Evolutionary conservation across 2,797 vertebrate genomes (phyloP).

Genomic region (Chiloscyllium punctatum): DNA sequence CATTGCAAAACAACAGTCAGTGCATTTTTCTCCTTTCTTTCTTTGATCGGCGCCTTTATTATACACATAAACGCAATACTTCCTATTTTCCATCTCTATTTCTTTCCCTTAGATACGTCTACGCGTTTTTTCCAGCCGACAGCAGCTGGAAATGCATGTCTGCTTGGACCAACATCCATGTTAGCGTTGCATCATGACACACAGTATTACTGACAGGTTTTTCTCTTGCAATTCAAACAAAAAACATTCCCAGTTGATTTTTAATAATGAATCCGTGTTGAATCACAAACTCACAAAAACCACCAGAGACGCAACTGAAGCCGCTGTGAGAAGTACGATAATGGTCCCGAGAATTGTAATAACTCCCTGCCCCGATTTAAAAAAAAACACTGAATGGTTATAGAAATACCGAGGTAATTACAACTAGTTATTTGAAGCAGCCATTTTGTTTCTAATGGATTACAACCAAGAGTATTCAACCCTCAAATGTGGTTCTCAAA

Average conservation of each 20-base stretch:
- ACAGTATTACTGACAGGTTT: not conserved
- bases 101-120: not conserved
- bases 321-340: not conserved
- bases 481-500: not conserved
- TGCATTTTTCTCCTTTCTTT: not conserved
- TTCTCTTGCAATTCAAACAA: not conserved
- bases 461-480: not conserved
- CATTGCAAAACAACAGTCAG: not conserved
- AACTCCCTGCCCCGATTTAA: not conserved
- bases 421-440: not conserved
- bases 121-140: not conserved
- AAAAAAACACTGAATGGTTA: not conserved
- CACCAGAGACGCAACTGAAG: not conserved
- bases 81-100: not conserved
- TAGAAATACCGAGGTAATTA: not conserved
- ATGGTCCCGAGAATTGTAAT: not conserved
- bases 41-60: not conserved
- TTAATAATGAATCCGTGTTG: not conserved
- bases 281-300: not conserved
- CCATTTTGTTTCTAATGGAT: conserved; percentile 6
- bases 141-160: not conserved
- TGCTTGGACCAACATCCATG: not conserved
- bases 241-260: not conserved
- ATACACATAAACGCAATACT: not conserved
- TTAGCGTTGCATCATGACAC: not conserved